Base-by-base conservation (phyloP, 2,797 vertebrate species). In the Bovichtus variegatus region DNA sequence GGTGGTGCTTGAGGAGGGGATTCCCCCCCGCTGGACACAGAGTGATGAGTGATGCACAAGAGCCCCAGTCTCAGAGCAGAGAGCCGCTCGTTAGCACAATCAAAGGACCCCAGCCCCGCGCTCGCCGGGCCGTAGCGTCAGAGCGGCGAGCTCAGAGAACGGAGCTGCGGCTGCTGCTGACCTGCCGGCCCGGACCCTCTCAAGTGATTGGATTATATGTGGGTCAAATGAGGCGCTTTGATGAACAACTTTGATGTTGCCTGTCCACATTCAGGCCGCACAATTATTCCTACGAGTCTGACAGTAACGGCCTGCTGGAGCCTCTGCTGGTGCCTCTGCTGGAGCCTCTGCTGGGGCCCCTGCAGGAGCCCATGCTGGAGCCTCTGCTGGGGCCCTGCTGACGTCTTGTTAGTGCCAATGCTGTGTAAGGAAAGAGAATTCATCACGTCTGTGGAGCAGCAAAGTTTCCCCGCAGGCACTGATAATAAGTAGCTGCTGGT, bases 171-270 rank as follows among this genome's bases (percentile, higher is more conserved):
- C 73, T 50, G 65, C 83, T 75, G 64, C 36, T 71, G 46, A 88
- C 76, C 83, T 75, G 64, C 36, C 71, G 46, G 88, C 76, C 58
- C 86, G 84, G 76, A 77, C 71, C 85, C 89, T 78, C 90, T 86
- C 84, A 90, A 89, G 85, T 92, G 91, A 93, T 94, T 88, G 73
- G 81, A 94, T 94, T 95, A 94, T 78, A 69, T 59, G 72, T 54
- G 83, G 94, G 92, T 94, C 91, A 93, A 86, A 87, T 85, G 83
- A 91, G 75, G 68, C 19, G n/a, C 90, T 94, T 94, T 93, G 91
- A 93, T 87, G 83, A 49, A 61, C 25, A 67, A 80, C 92, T 94
- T 94, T 93, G 88, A 94, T 90, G 87, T 93, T 89, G 67, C 80
- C 68, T 23, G 80, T 91, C 69, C 68, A 70, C 70, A 71, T 87